Percentiles rank a stretch among this genome's conserved stretches.
Evolutionary conservation across 2,888 invertebrate genomes (phyloP).

Genomic region (Macaria liturata): DNA sequence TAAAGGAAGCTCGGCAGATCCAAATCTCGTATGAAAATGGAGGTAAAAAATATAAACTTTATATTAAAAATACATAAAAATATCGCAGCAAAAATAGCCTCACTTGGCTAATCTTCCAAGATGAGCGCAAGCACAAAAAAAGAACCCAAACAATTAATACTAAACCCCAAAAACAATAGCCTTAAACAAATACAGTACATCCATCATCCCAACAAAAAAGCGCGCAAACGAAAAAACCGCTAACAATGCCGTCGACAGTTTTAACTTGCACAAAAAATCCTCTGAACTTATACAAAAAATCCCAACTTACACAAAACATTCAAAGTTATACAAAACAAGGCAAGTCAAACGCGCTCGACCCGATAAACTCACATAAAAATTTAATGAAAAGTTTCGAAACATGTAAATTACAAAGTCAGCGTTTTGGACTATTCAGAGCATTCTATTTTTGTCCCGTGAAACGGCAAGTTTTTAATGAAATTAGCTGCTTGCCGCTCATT

Average conservation of each 20-base stretch:
- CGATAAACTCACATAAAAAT: slow-evolving; percentile 21
- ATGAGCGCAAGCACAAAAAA: too few relatives aligned
- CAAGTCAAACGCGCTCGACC: slow-evolving; percentile 14
- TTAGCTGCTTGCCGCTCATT: background rate
- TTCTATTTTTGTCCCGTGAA: background rate
- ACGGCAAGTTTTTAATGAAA: background rate
- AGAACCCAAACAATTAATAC: background rate
- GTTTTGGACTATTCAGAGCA: slow-evolving; percentile 7
- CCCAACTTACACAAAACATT: slow-evolving; percentile 13
- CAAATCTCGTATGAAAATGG: too few relatives aligned
- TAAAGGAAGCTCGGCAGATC: too few relatives aligned
- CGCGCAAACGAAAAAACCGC: slow-evolving; percentile 12
- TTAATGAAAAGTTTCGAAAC: slow-evolving; percentile 17
- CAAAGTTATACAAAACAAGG: slow-evolving; percentile 12
- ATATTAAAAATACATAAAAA: too few relatives aligned
- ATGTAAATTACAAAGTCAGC: slow-evolving; percentile 15
- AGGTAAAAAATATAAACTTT: too few relatives aligned
- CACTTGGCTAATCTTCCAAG: too few relatives aligned
- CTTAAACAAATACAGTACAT: slow-evolving; percentile 19
- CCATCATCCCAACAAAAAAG: slow-evolving; percentile 21
- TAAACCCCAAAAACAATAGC: slow-evolving; percentile 5
- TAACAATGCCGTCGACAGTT: slow-evolving; percentile 19
- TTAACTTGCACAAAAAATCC: slow-evolving; percentile 20
- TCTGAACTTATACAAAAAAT: slow-evolving; percentile 8
- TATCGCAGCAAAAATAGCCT: too few relatives aligned